phyloP scores from a whole-genome alignment of 2,888 invertebrate species.

The Nomada hirtipes region DNA sequence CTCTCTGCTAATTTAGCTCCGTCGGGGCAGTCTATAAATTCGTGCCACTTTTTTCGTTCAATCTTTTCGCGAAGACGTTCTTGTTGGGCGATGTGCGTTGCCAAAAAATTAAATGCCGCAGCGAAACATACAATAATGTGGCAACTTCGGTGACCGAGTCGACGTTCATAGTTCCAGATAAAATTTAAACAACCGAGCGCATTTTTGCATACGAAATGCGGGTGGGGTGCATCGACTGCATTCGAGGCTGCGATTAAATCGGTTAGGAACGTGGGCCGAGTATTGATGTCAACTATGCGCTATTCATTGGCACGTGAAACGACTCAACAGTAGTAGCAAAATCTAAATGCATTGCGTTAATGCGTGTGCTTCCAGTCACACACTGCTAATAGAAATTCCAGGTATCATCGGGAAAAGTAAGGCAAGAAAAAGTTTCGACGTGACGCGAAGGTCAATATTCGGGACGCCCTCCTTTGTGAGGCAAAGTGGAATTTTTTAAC shows the following conservation, averaged over 20 bases:
- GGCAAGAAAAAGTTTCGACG: conserved; percentile 69
- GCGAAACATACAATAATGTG: not conserved
- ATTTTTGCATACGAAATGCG: conserved; percentile 36
- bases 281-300: conserved; percentile 21
- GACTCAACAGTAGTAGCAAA: conserved; percentile 44
- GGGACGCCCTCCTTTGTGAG: not conserved
- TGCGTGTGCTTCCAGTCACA: conserved; percentile 30
- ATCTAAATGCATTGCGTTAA: conserved; percentile 74
- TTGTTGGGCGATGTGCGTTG: not conserved
- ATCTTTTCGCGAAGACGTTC: too few species aligned
- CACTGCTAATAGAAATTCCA: conserved; percentile 49
- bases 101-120: not conserved
- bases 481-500: conserved; percentile 38
- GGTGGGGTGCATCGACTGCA: conserved; percentile 21
- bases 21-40: not conserved
- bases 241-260: conserved; percentile 42
- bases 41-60: not conserved
- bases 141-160: not conserved
- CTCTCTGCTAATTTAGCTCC: not conserved
- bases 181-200: conserved; percentile 6
- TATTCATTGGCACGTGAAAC: conserved; percentile 44
- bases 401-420: conserved; percentile 64
- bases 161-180: not conserved
- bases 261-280: conserved; percentile 55
- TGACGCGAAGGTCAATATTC: conserved; percentile 69